Evolutionary conservation across 2,797 vertebrate genomes (phyloP).

Genomic region (Lepilemur septentrionalis): DNA sequence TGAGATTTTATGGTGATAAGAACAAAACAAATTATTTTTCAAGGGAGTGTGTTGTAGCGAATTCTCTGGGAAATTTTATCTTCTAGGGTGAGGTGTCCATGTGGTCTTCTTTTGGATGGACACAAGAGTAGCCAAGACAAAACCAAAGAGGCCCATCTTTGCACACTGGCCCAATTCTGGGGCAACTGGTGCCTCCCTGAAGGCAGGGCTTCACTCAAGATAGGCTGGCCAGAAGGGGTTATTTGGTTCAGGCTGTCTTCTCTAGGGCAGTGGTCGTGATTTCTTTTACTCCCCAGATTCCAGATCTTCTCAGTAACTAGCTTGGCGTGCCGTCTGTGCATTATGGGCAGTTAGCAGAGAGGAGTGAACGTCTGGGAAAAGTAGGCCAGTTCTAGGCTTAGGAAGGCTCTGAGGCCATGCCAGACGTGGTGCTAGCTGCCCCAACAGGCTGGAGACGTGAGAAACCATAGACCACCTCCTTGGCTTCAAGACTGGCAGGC

Average conservation of each 20-base stretch:
- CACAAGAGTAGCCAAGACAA: not conserved
- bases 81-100: not conserved
- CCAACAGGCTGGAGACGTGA: not conserved
- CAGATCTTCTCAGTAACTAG: not conserved
- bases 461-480: not conserved
- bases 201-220: not conserved
- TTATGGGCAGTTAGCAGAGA: not conserved
- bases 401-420: not conserved
- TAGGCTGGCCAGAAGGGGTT: not conserved
- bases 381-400: not conserved
- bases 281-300: not conserved
- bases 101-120: not conserved
- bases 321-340: not conserved
- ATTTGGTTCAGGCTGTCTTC: not conserved
- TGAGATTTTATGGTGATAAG: conserved; percentile 6
- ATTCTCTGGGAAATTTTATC: conserved; percentile 9
- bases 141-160: not conserved
- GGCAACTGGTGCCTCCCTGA: not conserved
- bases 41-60: not conserved
- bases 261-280: not conserved
- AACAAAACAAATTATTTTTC: conserved; percentile 39
- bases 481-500: not conserved
- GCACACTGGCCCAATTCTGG: not conserved
- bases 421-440: not conserved
- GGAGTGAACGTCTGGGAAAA: not conserved